Percentiles rank a stretch among this genome's conserved stretches.
Evolutionary conservation across 2,113 vertebrate species (phyloP).

Genomic region (Galbula dea): DNA sequence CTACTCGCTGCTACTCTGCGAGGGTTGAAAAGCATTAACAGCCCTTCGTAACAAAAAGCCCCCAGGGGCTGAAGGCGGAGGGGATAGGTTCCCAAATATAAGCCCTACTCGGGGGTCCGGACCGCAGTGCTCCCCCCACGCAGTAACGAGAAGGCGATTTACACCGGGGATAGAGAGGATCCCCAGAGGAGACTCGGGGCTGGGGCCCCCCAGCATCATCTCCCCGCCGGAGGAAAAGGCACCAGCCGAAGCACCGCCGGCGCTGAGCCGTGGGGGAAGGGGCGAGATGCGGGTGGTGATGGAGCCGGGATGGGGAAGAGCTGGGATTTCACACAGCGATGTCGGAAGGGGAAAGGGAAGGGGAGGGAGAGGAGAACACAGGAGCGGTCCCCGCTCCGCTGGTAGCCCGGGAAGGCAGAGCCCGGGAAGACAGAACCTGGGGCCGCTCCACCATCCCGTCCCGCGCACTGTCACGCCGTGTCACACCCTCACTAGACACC

Average conservation of each 20-base stretch:
- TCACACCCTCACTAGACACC: not conserved
- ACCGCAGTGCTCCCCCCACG: not conserved
- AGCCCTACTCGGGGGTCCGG: not conserved
- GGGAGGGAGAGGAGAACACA: not conserved
- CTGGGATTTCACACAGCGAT: not conserved
- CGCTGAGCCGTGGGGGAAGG: not conserved
- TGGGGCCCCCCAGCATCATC: not conserved
- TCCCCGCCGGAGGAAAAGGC: not conserved
- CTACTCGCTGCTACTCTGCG: not conserved
- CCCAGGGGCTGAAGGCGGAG: not conserved
- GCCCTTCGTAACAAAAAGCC: not conserved
- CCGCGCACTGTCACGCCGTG: not conserved
- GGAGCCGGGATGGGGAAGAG: not conserved
- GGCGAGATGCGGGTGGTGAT: not conserved
- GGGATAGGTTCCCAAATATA: not conserved
- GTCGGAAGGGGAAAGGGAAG: not conserved
- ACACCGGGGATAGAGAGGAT: accelerated
- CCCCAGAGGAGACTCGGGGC: not conserved
- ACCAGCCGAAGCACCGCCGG: not conserved
- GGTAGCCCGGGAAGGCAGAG: not conserved
- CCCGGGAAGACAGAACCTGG: not conserved
- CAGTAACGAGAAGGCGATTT: not conserved
- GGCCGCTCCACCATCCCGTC: not conserved
- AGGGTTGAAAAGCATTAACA: not conserved
- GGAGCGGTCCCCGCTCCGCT: not conserved